Evolutionary conservation across 1,140 invertebrate species (phyloP).

Genomic region (Ephestia elutella): DNA sequence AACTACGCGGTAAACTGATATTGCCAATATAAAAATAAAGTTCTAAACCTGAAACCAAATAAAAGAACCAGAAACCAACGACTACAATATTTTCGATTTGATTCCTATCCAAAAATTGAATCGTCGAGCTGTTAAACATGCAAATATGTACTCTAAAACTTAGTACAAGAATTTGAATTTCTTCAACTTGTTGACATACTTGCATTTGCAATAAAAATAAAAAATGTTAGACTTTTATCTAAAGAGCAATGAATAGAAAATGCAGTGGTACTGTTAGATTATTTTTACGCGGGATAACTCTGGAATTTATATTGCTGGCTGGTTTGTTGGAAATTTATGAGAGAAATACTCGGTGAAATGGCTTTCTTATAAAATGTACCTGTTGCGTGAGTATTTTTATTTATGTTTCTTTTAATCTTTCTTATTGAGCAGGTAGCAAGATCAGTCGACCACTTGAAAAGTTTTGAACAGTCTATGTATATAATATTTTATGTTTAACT

Average conservation of each 20-base stretch:
- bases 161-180: not conserved
- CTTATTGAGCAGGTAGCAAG: not conserved
- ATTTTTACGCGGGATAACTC: not conserved
- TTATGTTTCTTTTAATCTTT: not conserved
- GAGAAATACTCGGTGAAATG: not conserved
- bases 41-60: not conserved
- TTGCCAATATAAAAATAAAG: too few relatives aligned
- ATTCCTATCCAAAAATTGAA: constrained; percentile 4
- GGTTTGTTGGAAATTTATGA: not conserved
- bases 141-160: not conserved
- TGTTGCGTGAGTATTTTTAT: not conserved
- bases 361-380: not conserved
- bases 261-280: not conserved
- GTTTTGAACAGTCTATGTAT: too few relatives aligned
- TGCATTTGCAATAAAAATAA: constrained; percentile 4
- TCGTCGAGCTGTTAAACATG: not conserved
- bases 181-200: not conserved
- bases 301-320: not conserved
- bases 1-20: too few relatives aligned
- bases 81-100: not conserved
- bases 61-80: not conserved
- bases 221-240: not conserved
- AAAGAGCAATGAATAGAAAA: not conserved
- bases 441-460: too few relatives aligned
- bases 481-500: too few relatives aligned